Base-by-base conservation (phyloP, 2,888 invertebrate species). In the Griposia aprilina region DNA sequence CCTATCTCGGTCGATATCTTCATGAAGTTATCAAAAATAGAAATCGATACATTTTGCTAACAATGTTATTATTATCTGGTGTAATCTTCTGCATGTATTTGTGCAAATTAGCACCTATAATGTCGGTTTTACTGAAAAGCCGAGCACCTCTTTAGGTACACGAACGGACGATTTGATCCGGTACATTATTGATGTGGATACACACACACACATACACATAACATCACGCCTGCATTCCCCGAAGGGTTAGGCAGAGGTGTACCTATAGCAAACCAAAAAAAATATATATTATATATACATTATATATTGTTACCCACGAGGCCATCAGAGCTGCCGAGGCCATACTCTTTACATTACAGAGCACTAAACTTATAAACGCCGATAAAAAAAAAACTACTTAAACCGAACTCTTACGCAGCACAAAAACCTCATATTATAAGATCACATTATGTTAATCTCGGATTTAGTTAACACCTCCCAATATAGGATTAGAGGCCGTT, bases 391-490 rank as follows among this genome's bases (percentile, higher is more conserved):
- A 63, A 83, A 74, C 52, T 70, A 59, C 41, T 78, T 84, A 48
- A 68, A 74, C 69, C 72, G 62, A 80, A 78, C 77, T 69, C 73
- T 80, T 66, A 80, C 65, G 67, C 79, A 83, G 81, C 85, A 83
- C 76, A 81, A 88, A 90, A 90, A 87, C 85, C 85, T 90, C 82
- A 90, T 83, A 81, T 90, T 82, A 90, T 83, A 81, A 87, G 86
- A 91, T 87, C 90, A 90, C 85, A 92, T 92, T 92, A 92, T 90
- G 90, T 83, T 93, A 92, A 94, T 90, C 92, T 83, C 82, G 89
- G 92, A 92, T 93, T 93, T 90, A 85, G 90, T 93, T 91, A 93
- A 91, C 92, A 91, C 92, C 91, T 90, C 92, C 93, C 91, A 93
- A 94, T 93, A 94, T 91, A 86, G 92, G 93, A 95, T 94, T 94